Evolutionary conservation across 1,140 invertebrate genomes (phyloP).

Genomic region (Tribolium madens): DNA sequence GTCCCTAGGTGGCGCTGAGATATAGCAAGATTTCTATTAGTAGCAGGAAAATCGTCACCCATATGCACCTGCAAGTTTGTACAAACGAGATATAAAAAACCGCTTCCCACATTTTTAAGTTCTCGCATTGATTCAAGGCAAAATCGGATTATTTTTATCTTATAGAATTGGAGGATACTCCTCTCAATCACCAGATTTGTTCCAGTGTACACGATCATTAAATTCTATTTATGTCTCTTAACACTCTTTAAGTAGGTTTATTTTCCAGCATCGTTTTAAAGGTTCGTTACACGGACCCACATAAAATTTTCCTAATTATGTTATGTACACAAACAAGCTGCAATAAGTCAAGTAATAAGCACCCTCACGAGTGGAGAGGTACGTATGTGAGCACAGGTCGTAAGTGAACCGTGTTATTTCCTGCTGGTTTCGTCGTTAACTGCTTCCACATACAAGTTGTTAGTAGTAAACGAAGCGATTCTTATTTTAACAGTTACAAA

Average conservation of each 20-base stretch:
- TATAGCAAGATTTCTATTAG: not conserved
- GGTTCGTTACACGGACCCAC: constrained; percentile 15
- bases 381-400: constrained; percentile 4
- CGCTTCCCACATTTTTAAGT: not conserved
- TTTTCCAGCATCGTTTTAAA: constrained; percentile 7
- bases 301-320: constrained; percentile 21
- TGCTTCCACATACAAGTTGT: constrained; percentile 7
- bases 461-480: not conserved
- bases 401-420: constrained; percentile 24
- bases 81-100: not conserved
- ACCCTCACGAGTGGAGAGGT: constrained; percentile 2
- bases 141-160: constrained; percentile 4
- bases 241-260: constrained; percentile 7
- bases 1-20: not conserved
- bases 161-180: not conserved
- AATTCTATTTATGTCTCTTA: constrained; percentile 21
- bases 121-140: not conserved
- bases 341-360: constrained; percentile 20
- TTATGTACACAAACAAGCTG: constrained; percentile 12
- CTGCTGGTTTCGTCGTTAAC: constrained; percentile 9
- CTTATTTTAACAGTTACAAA: constrained; percentile 15
- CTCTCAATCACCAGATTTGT: not conserved
- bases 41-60: not conserved
- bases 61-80: not conserved
- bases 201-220: not conserved